These are phyloP conservation scores for Otolemur crassicaudatus DNA, from an alignment of 2,797 vertebrate species.

Conservation along the genomic window DNA sequence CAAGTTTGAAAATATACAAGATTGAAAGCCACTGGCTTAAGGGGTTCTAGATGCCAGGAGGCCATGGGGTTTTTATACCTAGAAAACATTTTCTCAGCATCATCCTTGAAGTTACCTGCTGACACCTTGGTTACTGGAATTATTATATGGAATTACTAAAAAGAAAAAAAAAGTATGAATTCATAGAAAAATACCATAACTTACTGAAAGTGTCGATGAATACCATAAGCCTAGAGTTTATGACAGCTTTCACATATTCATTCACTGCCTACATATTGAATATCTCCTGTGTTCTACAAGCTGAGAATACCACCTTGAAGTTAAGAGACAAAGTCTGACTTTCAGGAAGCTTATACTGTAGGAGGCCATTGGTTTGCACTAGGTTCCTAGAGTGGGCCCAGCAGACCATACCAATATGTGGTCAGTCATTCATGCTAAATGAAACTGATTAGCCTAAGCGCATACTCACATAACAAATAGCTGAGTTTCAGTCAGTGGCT, in stretches of 20 bases:
- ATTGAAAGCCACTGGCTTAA: background rate
- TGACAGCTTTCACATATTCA: background rate
- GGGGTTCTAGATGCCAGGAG: background rate
- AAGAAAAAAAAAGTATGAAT: background rate
- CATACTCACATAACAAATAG: background rate
- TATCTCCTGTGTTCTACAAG: background rate
- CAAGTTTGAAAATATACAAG: background rate
- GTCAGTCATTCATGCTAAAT: background rate
- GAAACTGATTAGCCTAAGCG: background rate
- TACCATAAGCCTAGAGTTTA: background rate
- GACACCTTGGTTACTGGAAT: background rate
- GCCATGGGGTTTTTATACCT: background rate
- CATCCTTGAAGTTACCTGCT: background rate
- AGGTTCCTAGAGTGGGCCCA: background rate
- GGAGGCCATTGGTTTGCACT: background rate
- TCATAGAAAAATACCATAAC: background rate
- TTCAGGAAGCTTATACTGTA: background rate
- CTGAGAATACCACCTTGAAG: background rate
- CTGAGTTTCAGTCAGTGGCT: background rate
- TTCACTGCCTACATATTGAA: background rate
- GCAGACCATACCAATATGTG: background rate
- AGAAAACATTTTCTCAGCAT: background rate
- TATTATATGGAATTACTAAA: background rate
- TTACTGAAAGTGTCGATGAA: background rate
- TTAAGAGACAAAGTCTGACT: background rate